phyloP scores from a whole-genome alignment of 2,888 invertebrate genomes.

The Drosophila dives region DNA sequence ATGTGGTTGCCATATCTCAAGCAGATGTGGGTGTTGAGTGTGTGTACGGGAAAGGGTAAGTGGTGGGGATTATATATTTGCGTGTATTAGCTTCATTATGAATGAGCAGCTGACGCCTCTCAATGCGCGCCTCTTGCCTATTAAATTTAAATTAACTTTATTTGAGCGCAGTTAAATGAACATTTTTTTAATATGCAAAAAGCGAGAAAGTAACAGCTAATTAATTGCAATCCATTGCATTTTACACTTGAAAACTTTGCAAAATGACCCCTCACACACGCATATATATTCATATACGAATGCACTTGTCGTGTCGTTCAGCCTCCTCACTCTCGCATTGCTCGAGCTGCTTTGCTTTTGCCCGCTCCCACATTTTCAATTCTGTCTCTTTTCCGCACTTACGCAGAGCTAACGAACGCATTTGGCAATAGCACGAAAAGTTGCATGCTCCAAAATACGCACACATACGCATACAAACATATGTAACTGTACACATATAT shows the following conservation, averaged over 20 bases:
- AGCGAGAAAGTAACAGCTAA: slow-evolving; percentile 29
- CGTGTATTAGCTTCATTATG: slow-evolving; percentile 58
- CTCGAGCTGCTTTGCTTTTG: slow-evolving; percentile 7
- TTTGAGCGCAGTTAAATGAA: slow-evolving; percentile 10
- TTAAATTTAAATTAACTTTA: slow-evolving; percentile 67
- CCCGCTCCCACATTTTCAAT: slow-evolving; percentile 30
- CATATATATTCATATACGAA: slow-evolving; percentile 29
- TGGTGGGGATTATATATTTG: slow-evolving; percentile 2
- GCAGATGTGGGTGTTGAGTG: slow-evolving; percentile 18
- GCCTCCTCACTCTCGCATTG: slow-evolving; percentile 41
- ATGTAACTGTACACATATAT: slow-evolving; percentile 26
- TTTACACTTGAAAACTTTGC: slow-evolving; percentile 56
- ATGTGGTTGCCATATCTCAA: slow-evolving; percentile 52
- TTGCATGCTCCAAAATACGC: slow-evolving; percentile 72
- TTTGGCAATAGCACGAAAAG: slow-evolving; percentile 73
- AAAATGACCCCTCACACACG: slow-evolving; percentile 44
- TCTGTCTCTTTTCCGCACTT: slow-evolving; percentile 35
- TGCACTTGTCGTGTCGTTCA: slow-evolving; percentile 64
- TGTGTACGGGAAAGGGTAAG: slow-evolving; percentile 8
- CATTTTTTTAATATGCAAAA: slow-evolving; percentile 1
- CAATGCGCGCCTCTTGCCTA: slow-evolving; percentile 28
- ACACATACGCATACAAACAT: slow-evolving; percentile 25
- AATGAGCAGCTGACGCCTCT: slow-evolving; percentile 50
- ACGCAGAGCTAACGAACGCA: slow-evolving; percentile 60
- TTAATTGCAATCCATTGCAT: slow-evolving; percentile 47